Percentiles rank a stretch among this genome's conserved stretches.
phyloP scores from a whole-genome alignment of 2,797 vertebrate genomes.

The Anguilla pacifica region DNA sequence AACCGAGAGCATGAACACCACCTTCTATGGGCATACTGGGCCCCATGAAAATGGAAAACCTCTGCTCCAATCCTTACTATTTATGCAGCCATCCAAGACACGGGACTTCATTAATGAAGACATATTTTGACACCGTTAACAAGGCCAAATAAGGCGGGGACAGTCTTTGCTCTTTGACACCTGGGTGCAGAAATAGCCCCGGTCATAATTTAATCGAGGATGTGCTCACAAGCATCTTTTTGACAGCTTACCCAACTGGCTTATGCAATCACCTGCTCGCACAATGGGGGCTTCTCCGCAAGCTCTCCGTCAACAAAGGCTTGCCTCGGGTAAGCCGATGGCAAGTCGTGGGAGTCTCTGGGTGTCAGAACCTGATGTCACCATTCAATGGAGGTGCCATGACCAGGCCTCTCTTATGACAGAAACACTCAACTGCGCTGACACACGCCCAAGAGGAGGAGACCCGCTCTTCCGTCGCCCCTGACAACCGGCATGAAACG shows the following conservation, averaged over 20 bases:
- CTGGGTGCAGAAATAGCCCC: not conserved
- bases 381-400: constrained; percentile 68
- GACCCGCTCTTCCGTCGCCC: constrained; percentile 16
- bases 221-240: constrained; percentile 32
- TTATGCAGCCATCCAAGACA: constrained; percentile 26
- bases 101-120: constrained; percentile 39
- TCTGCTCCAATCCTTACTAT: constrained; percentile 23
- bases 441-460: constrained; percentile 22
- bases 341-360: constrained; percentile 35
- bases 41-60: constrained; percentile 45
- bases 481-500: not conserved
- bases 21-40: constrained; percentile 63
- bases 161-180: not conserved
- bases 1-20: constrained; percentile 52
- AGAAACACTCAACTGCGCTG: constrained; percentile 48
- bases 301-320: not conserved
- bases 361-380: constrained; percentile 72
- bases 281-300: not conserved
- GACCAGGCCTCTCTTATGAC: constrained; percentile 62
- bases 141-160: constrained; percentile 38
- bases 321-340: constrained; percentile 27
- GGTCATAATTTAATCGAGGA: constrained; percentile 39
- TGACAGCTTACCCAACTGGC: constrained; percentile 27
- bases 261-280: constrained; percentile 32
- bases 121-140: constrained; percentile 25